Evolutionary conservation across 2,113 vertebrate species (phyloP), one percentile per base, ranked within the genome.

Genomic region (Percina caprodes): DNA sequence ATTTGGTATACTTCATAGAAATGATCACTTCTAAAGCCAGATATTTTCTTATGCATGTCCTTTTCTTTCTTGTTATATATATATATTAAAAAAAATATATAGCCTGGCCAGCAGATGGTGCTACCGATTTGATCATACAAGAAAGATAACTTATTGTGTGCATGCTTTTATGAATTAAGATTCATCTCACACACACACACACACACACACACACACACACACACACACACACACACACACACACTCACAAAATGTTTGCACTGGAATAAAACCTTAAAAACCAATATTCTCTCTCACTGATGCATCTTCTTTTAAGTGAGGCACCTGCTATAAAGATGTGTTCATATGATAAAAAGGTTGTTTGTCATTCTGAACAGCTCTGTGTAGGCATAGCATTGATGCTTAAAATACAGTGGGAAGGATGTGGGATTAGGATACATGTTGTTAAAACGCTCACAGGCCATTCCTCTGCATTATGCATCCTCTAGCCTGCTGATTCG

Each of bases 61-160:
- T 46, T 68, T 19, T 68, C 6, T 74, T 79, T 69, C 62, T 67
- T 76, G 66, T 69, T 46, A 2, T 83, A 0, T 52, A 16, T 30
- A n/a, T n/a, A n/a, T n/a, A n/a, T n/a, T n/a, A n/a, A n/a, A n/a
- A n/a, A n/a, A n/a, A n/a, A n/a, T n/a, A n/a, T n/a, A n/a, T 10
- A 0, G 1, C 10, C 5, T 66, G 55, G 7, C 91, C 94, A 93
- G 89, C 85, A 95, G 92, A 68, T 92, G 94, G 92, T 39, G 91
- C 90, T 83, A 71, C 63, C 45, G 69, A 70, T 56, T 68, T 67
- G 56, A 79, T 69, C 33, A 77, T 58, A 46, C 59, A 46, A 12
- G 30, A 49, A 18, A 14, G n/a, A 58, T 21, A 77, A 75, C 48
- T 56, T 63, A 23, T 48, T 42, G 9, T 42, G 39, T 51, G 58